These are phyloP conservation scores for Drosophila formosana DNA, from an alignment of 2,888 invertebrate genomes.

Conservation along the genomic window DNA sequence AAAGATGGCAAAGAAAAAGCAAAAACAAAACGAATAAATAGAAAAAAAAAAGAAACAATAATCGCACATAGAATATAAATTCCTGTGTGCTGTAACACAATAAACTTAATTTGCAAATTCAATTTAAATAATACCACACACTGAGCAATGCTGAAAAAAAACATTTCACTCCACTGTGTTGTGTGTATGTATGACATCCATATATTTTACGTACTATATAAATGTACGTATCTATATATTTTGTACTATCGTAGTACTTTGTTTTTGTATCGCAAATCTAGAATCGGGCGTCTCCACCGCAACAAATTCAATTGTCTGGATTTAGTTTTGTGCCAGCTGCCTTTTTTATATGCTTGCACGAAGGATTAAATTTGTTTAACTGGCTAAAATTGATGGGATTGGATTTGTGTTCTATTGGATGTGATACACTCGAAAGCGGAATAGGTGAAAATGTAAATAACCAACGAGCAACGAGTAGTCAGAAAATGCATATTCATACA, in stretches of 20 bases:
- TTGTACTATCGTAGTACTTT: background rate
- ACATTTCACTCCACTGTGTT: conserved; percentile 5
- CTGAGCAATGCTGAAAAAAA: conserved; percentile 29
- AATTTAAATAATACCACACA: conserved; percentile 75
- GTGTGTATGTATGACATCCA: background rate
- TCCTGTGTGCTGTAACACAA: conserved; percentile 59
- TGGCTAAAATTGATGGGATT: conserved; percentile 32
- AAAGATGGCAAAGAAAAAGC: conserved; percentile 16
- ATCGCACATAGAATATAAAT: conserved; percentile 73
- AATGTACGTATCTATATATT: background rate
- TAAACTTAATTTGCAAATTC: conserved; percentile 79
- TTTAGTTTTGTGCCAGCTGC: conserved; percentile 61
- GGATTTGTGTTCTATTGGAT: conserved; percentile 29
- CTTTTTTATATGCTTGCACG: conserved; percentile 20
- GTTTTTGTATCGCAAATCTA: conserved; percentile 24
- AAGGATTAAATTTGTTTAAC: conserved; percentile 54
- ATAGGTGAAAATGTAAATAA: conserved; percentile 12
- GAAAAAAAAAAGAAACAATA: conserved; percentile 42
- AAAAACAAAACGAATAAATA: background rate
- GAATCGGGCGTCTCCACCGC: conserved; percentile 28
- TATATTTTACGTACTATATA: conserved; percentile 6
- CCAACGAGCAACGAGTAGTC: background rate
- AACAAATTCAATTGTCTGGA: conserved; percentile 71
- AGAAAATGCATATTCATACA: background rate
- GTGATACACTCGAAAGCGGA: conserved; percentile 7